These are phyloP conservation scores for Saturnia pavonia DNA, from an alignment of 2,888 invertebrate genomes.

Conservation along the genomic window DNA sequence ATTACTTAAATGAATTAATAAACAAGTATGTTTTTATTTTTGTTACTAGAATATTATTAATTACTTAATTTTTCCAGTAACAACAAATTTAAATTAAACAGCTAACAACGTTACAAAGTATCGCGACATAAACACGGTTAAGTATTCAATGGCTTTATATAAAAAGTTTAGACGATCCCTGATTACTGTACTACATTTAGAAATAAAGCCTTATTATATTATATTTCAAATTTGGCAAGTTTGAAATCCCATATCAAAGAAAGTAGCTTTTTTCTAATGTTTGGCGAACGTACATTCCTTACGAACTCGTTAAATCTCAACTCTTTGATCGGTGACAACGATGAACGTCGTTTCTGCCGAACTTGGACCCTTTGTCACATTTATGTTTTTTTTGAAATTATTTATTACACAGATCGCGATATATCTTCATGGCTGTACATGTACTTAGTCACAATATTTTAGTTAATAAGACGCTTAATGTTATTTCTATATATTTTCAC, in stretches of 20 bases:
- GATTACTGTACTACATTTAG: constrained; percentile 54
- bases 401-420: not conserved
- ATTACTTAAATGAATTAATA: not conserved
- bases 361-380: too few species aligned
- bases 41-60: not conserved
- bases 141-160: constrained; percentile 70
- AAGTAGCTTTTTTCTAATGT: too few species aligned
- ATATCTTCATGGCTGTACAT: not conserved
- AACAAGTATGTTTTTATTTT: not conserved
- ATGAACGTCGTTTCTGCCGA: not conserved
- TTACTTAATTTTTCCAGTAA: not conserved
- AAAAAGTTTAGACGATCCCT: constrained; percentile 67
- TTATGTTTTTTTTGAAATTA: too few species aligned
- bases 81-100: constrained; percentile 31
- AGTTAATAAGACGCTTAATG: not conserved
- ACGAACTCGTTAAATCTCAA: too few species aligned
- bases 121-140: constrained; percentile 59
- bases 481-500: not conserved
- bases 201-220: constrained; percentile 38
- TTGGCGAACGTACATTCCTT: too few species aligned
- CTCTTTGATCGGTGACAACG: too few species aligned
- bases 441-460: not conserved
- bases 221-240: too few species aligned
- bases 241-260: too few species aligned
- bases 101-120: constrained; percentile 57